Percentiles rank a stretch among this genome's conserved stretches.
phyloP scores from a whole-genome alignment of 2,113 vertebrate genomes.

The Emydura subglobosa region DNA sequence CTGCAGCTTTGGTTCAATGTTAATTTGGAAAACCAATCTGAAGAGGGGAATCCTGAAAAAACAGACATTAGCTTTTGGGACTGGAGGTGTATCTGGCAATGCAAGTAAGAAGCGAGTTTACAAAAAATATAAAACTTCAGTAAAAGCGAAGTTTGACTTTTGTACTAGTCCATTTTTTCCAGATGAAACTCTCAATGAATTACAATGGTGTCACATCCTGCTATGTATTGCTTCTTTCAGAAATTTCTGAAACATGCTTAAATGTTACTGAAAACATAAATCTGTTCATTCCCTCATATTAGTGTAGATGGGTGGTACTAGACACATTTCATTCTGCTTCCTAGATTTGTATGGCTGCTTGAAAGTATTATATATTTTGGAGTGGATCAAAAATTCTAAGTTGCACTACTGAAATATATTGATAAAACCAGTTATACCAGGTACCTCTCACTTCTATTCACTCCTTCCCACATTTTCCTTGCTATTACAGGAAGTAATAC shows the following conservation, averaged over 20 bases:
- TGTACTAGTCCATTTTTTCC: not conserved
- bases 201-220: not conserved
- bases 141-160: not conserved
- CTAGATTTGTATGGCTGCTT: not conserved
- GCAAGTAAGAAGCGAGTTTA: constrained; percentile 86
- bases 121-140: not conserved
- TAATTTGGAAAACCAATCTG: constrained; percentile 67
- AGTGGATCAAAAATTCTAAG: not conserved
- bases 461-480: no score
- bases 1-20: constrained; percentile 92
- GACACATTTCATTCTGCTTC: not conserved
- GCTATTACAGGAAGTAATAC: not conserved
- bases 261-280: not conserved
- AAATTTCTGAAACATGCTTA: not conserved
- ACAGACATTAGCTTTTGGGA: constrained; percentile 68
- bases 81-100: constrained; percentile 95
- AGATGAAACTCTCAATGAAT: not conserved
- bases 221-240: not conserved
- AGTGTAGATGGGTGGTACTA: no score
- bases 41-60: constrained; percentile 70
- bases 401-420: not conserved
- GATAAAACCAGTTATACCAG: not conserved
- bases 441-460: not conserved
- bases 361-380: not conserved
- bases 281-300: not conserved